Evolutionary conservation across 2,888 invertebrate genomes (phyloP).

Genomic region (Platycheirus albimanus): DNA sequence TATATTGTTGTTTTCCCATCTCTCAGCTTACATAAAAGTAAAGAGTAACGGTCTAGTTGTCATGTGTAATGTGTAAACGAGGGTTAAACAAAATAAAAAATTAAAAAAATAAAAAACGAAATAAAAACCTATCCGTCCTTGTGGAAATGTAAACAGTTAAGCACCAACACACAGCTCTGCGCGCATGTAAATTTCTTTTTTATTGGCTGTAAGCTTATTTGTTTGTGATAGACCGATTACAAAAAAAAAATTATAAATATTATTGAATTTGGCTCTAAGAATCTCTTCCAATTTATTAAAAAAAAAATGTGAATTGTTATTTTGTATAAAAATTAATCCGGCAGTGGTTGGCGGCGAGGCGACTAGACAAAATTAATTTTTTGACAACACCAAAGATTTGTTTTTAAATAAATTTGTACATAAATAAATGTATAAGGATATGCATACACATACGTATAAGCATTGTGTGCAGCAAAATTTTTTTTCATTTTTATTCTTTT

Average conservation of each 20-base stretch:
- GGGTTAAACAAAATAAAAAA: slow-evolving; percentile 12
- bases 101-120: slow-evolving; percentile 25
- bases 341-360: slow-evolving; percentile 44
- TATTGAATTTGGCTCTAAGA: slow-evolving; percentile 34
- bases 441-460: slow-evolving; percentile 31
- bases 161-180: slow-evolving; percentile 20
- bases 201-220: slow-evolving; percentile 39
- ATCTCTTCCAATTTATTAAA: slow-evolving; percentile 35
- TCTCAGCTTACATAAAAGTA: slow-evolving; percentile 3
- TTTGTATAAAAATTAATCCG: slow-evolving; percentile 6
- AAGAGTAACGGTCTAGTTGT: slow-evolving; percentile 44
- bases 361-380: slow-evolving; percentile 39
- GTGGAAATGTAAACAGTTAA: slow-evolving; percentile 47
- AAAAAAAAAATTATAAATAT: too few relatives aligned
- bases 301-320: slow-evolving; percentile 15
- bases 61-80: slow-evolving; percentile 19
- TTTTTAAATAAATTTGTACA: slow-evolving; percentile 51
- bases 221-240: slow-evolving; percentile 41
- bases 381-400: slow-evolving; percentile 67
- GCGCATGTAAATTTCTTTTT: slow-evolving; percentile 33
- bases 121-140: slow-evolving; percentile 67
- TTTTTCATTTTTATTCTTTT: slow-evolving; percentile 26
- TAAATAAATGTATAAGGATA: slow-evolving; percentile 50
- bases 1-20: neutral
- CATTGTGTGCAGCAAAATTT: slow-evolving; percentile 51